Evolutionary conservation across 2,113 vertebrate genomes (phyloP).

Genomic region (Saguinus midas): DNA sequence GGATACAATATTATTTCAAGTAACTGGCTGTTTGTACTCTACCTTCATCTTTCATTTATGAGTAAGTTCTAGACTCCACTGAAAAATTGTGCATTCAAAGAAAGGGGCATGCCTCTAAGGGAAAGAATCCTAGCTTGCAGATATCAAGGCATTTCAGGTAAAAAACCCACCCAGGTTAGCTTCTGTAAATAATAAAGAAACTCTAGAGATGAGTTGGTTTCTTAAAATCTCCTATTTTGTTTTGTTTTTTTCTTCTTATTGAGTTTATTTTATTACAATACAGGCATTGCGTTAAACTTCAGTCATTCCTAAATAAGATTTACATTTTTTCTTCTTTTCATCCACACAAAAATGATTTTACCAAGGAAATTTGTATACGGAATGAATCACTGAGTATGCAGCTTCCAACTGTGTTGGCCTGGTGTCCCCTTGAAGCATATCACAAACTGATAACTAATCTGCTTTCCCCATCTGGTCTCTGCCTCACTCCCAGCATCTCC

Average conservation of each 20-base stretch:
- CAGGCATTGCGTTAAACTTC: background rate
- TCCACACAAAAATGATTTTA: background rate
- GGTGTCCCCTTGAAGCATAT: background rate
- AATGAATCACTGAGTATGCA: background rate
- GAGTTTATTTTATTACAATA: background rate
- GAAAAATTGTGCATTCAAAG: background rate
- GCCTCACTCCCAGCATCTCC: background rate
- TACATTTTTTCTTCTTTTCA: background rate
- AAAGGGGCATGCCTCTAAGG: background rate
- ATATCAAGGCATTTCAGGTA: background rate
- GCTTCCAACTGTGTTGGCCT: background rate
- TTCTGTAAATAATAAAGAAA: background rate
- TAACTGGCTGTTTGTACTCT: background rate
- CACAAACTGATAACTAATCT: conserved; percentile 43
- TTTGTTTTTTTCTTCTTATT: conserved; percentile 1
- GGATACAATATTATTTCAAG: no score
- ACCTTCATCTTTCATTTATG: background rate
- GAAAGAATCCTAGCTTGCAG: background rate
- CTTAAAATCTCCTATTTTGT: background rate
- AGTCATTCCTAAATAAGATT: background rate
- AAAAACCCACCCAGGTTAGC: background rate
- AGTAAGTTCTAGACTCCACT: background rate
- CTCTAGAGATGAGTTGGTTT: background rate
- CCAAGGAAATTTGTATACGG: background rate
- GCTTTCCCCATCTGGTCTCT: conserved; percentile 50